A percentile compares a stretch with the other conserved stretches of the same genome.
Evolutionary conservation across 30 jellyfish, hydroid and myxozoan species (phyloP).

Genomic region (Sanderia malayensis): DNA sequence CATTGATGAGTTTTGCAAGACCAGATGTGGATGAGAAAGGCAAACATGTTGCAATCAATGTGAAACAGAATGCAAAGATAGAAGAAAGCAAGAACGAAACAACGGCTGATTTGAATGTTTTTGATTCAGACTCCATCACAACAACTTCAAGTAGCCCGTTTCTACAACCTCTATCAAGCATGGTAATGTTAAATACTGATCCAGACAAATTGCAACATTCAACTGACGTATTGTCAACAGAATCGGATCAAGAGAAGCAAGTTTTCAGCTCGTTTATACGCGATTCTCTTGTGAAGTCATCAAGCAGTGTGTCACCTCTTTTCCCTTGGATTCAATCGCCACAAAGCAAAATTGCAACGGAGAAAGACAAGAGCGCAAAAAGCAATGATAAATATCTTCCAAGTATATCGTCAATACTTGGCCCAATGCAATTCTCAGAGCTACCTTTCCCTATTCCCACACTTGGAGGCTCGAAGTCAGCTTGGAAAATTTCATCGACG

Average conservation of each 20-base stretch:
- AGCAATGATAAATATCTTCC: slow-evolving; percentile 49
- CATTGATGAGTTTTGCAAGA: slow-evolving; percentile 78
- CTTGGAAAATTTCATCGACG: background rate
- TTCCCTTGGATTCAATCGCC: slow-evolving; percentile 49
- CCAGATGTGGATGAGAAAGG: slow-evolving; percentile 5
- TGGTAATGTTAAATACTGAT: slow-evolving; percentile 39
- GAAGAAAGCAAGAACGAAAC: background rate
- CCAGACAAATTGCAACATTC: slow-evolving; percentile 5
- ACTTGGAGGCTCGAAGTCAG: slow-evolving; percentile 2
- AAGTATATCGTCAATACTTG: slow-evolving; percentile 31
- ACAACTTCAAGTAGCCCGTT: slow-evolving; percentile 46
- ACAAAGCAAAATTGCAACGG: slow-evolving; percentile 4
- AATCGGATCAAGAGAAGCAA: background rate
- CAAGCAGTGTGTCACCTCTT: slow-evolving; percentile 30
- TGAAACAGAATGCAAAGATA: background rate
- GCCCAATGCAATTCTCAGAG: slow-evolving; percentile 24
- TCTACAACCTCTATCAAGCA: slow-evolving; percentile 37
- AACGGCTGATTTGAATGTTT: slow-evolving; percentile 10
- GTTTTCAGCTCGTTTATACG: background rate
- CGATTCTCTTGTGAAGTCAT: background rate
- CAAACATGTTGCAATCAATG: background rate
- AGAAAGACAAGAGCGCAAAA: slow-evolving; percentile 1
- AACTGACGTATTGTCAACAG: slow-evolving; percentile 2
- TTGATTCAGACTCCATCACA: slow-evolving; percentile 26
- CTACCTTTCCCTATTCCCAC: slow-evolving; percentile 13